Conservation (phyloP, 2,113 vertebrate species). For the Typhlomys cinereus region DNA sequence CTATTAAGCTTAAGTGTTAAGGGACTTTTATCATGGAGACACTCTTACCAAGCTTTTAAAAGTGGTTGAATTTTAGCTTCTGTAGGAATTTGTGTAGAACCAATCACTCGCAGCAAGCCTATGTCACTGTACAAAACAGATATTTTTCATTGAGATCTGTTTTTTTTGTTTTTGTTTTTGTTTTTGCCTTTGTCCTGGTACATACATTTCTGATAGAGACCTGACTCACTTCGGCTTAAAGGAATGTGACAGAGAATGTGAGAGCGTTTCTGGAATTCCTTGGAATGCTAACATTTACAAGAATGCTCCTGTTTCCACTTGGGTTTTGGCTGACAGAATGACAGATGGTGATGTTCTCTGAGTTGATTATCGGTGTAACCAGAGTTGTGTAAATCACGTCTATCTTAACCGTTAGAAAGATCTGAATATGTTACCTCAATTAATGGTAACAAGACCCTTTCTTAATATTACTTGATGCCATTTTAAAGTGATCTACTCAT, state of each 20-base stretch:
- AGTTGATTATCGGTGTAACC: neutral
- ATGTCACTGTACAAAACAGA: neutral
- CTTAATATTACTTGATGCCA: neutral
- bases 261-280: slow-evolving; percentile 58
- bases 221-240: slow-evolving; percentile 40
- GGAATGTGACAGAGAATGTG: neutral
- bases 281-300: neutral
- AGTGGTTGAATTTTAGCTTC: neutral
- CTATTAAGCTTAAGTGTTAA: neutral
- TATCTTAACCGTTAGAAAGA: neutral
- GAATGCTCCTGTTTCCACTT: neutral
- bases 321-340: neutral
- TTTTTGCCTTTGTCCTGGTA: neutral
- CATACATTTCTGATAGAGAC: neutral
- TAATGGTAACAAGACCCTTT: neutral
- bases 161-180: no score
- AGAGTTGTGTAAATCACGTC: neutral
- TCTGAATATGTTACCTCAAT: neutral
- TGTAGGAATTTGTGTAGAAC: neutral
- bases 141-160: neutral
- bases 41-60: rapidly evolving
- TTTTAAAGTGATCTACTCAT: neutral
- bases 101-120: neutral
- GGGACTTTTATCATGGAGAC: neutral
- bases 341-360: neutral